These are phyloP conservation scores for Cossypha heuglini DNA, from an alignment of 2,797 vertebrate species.

Conservation along the genomic window DNA sequence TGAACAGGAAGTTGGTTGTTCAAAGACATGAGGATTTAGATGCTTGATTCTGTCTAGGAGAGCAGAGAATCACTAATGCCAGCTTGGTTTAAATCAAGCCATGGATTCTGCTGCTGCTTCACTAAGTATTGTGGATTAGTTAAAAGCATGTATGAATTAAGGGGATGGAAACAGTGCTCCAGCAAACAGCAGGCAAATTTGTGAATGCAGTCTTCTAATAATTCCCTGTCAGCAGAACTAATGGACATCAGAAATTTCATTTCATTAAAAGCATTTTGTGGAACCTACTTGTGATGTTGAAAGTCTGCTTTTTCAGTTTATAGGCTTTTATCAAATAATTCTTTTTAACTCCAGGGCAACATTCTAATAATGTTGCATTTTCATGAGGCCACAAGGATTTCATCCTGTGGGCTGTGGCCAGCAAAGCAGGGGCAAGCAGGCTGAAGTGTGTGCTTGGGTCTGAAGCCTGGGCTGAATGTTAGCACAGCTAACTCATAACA, in stretches of 20 bases:
- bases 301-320: not conserved
- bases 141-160: constrained; percentile 31
- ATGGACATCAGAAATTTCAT: not conserved
- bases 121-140: not conserved
- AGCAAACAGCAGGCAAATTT: not conserved
- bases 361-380: not conserved
- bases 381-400: not conserved
- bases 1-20: not conserved
- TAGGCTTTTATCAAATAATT: constrained; percentile 6
- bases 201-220: not conserved
- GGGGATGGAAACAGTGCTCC: not conserved
- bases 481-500: not conserved
- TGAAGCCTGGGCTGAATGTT: not conserved
- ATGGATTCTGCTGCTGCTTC: not conserved
- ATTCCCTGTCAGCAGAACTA: constrained; percentile 4
- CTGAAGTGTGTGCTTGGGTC: not conserved
- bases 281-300: not conserved
- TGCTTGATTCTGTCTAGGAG: not conserved
- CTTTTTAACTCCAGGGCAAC: not conserved
- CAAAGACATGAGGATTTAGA: not conserved
- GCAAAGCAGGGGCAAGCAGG: not conserved
- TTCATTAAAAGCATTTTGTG: constrained; percentile 31
- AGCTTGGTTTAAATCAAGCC: not conserved
- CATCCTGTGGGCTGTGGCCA: not conserved
- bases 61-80: not conserved